Evolutionary conservation across 2,888 invertebrate genomes (phyloP), one percentile per base, ranked within the genome.

Genomic region (Zaprionus obscuricornis): DNA sequence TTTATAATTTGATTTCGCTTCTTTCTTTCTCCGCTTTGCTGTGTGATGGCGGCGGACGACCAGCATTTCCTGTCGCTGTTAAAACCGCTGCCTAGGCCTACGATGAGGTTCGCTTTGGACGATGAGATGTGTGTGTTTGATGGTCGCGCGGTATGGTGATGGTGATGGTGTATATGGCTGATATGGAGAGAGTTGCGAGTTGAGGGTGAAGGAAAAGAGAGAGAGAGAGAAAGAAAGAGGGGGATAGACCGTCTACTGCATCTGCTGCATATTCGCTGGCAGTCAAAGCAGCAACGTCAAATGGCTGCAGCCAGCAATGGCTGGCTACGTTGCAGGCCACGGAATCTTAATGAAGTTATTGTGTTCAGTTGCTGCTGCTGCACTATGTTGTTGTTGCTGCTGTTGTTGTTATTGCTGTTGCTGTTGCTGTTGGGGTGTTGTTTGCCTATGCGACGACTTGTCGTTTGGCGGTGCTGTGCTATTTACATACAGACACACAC

Each of bases 331-430:
- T 52, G 57, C 66, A 62, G 52, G 69, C 72, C 62, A 68, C 54
- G 78, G 81, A 79, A 81, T 79, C 78, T 81, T 81, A 83, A 81
- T 83, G 81, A 82, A 82, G 79, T 82, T 79, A 79, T 79, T 82
- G 79, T 82, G 66, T 75, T 66, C 71, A 36, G 59, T 51, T 66
- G 16, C 11, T 24, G 7, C 17, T 29, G 43, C 16, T 24, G 50
- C 39, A 42, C 31, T 40, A 40, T 36, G 24, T 45, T 49, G 39
- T 33, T 43, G 27, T 29, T 39, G 27, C 2, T 47, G 37, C 29
- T 50, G 22, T 57, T 55, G 46, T 26, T 54, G 69, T 52, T 57
- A 52, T 20, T 33, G 27, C 26, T 51, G 47, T 31, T 52, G 40
- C 36, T n/a, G 37, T 40, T 51, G 37, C 16, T 11, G 29, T 56